Base-by-base conservation (phyloP, 1,140 invertebrate genomes). In the Platyscapa corneri region DNA sequence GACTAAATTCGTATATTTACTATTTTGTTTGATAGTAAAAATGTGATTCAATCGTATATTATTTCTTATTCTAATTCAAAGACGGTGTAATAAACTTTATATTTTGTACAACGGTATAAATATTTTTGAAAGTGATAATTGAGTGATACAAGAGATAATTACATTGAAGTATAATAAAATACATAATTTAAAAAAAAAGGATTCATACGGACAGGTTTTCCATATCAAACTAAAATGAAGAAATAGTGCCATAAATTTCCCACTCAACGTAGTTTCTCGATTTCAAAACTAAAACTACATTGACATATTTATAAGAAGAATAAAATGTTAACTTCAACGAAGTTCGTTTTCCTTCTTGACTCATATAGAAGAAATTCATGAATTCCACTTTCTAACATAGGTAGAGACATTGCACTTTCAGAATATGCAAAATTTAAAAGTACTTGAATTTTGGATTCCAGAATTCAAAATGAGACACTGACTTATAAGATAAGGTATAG, bases 391-490 rank as follows among this genome's bases (percentile, higher is more conserved):
- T 75, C 39, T 75, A 72, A 72, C 67, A 16, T 72, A 72, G 32
- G 34, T 72, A 72, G 67, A 75, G 49, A 34, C 30, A 77, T 34
- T 56, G 46, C 42, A 60, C 75, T 77, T 77, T 60, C 46, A 23
- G 75, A 77, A 77, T 77, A 60, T 56, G 75, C 75, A 37, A 77
- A 56, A 56, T 56, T 77, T 56, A 77, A 32, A 77, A 77, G 46
- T 56, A 56, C 75, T 77, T 77, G 75, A 77, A 77, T 77, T 77
- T 77, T 56, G 75, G 20, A 49, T 56, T 34, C 75, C 30, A 34
- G 75, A 56, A 77, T 77, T 77, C n/a, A 34, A 20, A 77, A 77
- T 77, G 46, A 77, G 75, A 56, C 75, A 77, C 7, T 75, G 39
- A 46, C n/a, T 75, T 46, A 75, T 75, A 75, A 39, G 42, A 76